phyloP scores from a whole-genome alignment of 1,140 invertebrate species.

The Argopecten irradians region DNA sequence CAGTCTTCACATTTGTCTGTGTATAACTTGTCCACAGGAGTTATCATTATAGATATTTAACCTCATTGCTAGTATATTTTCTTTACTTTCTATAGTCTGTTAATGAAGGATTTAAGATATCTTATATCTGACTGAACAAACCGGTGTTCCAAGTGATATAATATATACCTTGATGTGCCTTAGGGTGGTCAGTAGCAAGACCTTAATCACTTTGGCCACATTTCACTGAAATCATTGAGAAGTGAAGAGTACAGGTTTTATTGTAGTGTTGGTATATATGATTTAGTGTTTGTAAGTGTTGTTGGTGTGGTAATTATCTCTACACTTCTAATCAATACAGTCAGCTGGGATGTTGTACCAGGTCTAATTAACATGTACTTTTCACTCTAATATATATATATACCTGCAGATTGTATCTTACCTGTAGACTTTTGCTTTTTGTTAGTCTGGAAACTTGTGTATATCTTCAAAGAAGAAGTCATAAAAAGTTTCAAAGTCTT shows the following conservation, averaged over 20 bases:
- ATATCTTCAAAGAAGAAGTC: slow-evolving; percentile 22
- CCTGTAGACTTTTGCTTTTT: not conserved
- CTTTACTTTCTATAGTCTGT: not conserved
- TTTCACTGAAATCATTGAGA: not conserved
- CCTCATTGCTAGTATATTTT: not conserved
- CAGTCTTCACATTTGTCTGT: not conserved
- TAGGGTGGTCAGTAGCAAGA: not conserved
- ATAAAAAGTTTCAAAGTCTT: slow-evolving; percentile 17
- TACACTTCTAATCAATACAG: not conserved
- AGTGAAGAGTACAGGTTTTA: not conserved
- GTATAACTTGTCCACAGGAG: not conserved
- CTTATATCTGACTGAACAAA: not conserved
- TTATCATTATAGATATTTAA: not conserved
- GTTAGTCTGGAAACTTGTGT: slow-evolving; percentile 21
- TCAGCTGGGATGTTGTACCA: not conserved
- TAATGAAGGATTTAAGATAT: not conserved
- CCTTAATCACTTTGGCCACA: not conserved
- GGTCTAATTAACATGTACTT: not conserved
- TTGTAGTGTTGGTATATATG: not conserved
- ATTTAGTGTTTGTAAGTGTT: slow-evolving; percentile 5
- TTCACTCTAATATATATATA: slow-evolving; percentile 12
- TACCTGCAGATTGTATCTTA: not conserved
- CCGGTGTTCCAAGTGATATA: not conserved
- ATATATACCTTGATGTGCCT: not conserved
- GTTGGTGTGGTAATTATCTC: not conserved